phyloP scores from a whole-genome alignment of 2,797 vertebrate species.

The Ptychadena robeensis region DNA sequence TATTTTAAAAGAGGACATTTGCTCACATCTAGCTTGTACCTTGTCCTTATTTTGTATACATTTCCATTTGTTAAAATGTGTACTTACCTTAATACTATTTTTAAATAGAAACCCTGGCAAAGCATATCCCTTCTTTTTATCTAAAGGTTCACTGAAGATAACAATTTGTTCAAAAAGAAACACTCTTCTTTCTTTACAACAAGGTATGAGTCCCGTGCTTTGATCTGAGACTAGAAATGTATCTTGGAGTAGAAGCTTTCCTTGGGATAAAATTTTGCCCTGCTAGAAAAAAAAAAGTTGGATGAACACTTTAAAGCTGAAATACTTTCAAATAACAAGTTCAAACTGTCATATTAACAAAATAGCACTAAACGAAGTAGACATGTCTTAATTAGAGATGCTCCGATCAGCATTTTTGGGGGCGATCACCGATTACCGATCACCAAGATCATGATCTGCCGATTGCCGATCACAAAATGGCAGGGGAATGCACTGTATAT shows the following conservation, averaged over 20 bases:
- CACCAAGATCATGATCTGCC: too few species aligned
- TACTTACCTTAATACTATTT: constrained; percentile 93
- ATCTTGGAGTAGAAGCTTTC: constrained; percentile 94
- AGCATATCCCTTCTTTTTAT: constrained; percentile 96
- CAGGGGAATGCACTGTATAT: too few species aligned
- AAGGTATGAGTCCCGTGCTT: constrained; percentile 81
- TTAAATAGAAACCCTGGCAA: constrained; percentile 96
- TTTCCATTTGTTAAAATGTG: too few species aligned
- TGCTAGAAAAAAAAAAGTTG: constrained; percentile 66
- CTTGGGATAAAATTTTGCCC: constrained; percentile 98
- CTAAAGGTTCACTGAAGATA: constrained; percentile 96
- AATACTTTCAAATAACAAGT: background rate
- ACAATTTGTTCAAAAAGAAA: constrained; percentile 98
- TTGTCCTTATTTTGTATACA: too few species aligned
- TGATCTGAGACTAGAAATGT: constrained; percentile 93
- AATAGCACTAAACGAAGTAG: too few species aligned
- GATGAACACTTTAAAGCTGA: constrained; percentile 16
- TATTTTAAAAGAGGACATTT: too few species aligned
- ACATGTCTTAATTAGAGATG: too few species aligned
- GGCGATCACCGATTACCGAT: too few species aligned
- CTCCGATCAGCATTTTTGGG: too few species aligned
- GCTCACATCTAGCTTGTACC: too few species aligned
- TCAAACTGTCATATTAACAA: too few species aligned
- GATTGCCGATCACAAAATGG: too few species aligned
- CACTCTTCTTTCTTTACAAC: constrained; percentile 92